Evolutionary conservation across 2,888 invertebrate genomes (phyloP).

Genomic region (Drosophila atroscutellata): DNA sequence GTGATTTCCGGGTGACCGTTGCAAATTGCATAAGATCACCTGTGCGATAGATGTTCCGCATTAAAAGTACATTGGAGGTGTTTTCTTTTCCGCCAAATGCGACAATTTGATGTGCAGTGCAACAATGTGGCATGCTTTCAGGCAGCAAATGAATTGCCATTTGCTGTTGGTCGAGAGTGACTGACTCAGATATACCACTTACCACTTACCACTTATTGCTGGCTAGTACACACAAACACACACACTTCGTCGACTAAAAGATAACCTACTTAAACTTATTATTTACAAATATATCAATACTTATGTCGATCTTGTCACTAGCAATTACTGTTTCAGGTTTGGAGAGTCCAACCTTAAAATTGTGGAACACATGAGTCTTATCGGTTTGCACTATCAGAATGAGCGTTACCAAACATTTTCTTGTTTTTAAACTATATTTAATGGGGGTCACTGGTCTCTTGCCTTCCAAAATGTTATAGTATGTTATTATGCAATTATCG

Average conservation of each 20-base stretch:
- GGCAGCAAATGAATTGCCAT: slow-evolving; percentile 25
- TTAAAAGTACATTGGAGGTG: slow-evolving; percentile 19
- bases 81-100: slow-evolving; percentile 6
- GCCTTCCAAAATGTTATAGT: neutral
- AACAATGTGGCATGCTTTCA: slow-evolving; percentile 46
- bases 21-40: slow-evolving; percentile 39
- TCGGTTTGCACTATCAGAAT: neutral
- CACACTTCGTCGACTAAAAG: neutral
- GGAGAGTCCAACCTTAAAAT: neutral
- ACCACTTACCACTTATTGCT: neutral
- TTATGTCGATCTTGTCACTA: neutral
- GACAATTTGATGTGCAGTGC: neutral
- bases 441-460: neutral
- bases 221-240: neutral
- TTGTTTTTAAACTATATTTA: neutral
- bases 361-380: neutral
- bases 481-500: neutral
- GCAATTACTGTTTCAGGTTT: neutral
- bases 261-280: neutral
- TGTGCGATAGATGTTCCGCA: slow-evolving; percentile 47
- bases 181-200: neutral
- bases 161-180: neutral
- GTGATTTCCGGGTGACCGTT: slow-evolving; percentile 56
- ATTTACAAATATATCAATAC: neutral
- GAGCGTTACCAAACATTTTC: neutral